These are phyloP conservation scores for Drosophila kurseongensis DNA, from an alignment of 1,140 invertebrate species.

Conservation along the genomic window DNA sequence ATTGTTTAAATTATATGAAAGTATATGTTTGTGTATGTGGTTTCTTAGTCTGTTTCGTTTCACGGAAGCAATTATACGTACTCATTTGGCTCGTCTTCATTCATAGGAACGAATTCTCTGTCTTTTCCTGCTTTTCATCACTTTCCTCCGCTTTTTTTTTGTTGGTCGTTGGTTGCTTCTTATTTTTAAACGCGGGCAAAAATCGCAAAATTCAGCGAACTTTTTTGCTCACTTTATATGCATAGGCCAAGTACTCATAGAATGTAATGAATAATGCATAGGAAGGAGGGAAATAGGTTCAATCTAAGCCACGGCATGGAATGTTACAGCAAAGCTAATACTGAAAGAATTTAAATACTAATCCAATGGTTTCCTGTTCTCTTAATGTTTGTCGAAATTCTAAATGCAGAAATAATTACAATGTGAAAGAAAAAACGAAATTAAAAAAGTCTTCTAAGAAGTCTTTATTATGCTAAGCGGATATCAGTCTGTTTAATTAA, in stretches of 20 bases:
- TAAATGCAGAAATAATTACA: neutral
- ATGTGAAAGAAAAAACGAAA: neutral
- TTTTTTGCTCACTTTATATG: conserved; percentile 40
- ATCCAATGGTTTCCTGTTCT: neutral
- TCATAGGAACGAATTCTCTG: conserved; percentile 41
- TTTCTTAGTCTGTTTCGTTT: conserved; percentile 51
- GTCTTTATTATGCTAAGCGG: too few relatives aligned
- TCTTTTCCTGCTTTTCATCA: conserved; percentile 14
- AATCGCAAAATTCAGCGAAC: conserved; percentile 21
- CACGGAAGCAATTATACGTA: conserved; percentile 72
- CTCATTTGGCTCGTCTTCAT: conserved; percentile 27
- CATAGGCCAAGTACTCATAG: conserved; percentile 39
- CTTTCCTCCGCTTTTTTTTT: neutral
- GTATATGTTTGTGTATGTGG: conserved; percentile 17
- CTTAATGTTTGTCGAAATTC: neutral
- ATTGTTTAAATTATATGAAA: conserved; percentile 42
- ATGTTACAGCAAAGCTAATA: conserved; percentile 14
- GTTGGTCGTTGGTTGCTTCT: conserved; percentile 14
- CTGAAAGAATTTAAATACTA: conserved; percentile 15
- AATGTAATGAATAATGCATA: conserved; percentile 51
- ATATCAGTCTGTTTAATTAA: too few relatives aligned
- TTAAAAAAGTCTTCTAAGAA: neutral
- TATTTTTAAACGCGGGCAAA: conserved; percentile 41
- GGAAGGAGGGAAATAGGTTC: conserved; percentile 28
- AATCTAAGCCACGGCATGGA: conserved; percentile 16